Evolutionary conservation across 2,888 invertebrate genomes (phyloP).

Genomic region (Alviniconcha strummeri): DNA sequence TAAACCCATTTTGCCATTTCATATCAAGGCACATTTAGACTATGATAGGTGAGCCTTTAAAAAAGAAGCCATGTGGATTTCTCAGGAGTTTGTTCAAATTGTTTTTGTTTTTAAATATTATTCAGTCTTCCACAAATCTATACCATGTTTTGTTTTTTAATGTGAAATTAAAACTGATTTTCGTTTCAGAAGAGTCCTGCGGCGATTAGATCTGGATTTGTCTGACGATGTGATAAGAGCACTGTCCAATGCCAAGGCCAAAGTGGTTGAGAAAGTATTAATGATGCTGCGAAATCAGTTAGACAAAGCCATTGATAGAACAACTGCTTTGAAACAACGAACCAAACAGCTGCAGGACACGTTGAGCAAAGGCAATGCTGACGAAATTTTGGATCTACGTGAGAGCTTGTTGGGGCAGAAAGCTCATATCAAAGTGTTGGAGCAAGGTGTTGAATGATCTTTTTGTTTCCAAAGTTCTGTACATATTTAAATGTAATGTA

Average conservation of each 20-base stretch:
- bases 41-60: no score
- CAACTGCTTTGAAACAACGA: conserved; percentile 30
- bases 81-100: no score
- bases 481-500: no score
- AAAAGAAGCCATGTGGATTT: no score
- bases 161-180: no score
- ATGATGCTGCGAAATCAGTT: conserved; percentile 61
- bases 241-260: conserved; percentile 53
- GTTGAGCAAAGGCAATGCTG: conserved; percentile 25
- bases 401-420: conserved; percentile 8
- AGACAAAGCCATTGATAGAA: conserved; percentile 55
- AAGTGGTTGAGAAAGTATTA: conserved; percentile 60
- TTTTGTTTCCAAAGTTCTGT: no score
- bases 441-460: not conserved
- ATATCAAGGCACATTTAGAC: no score
- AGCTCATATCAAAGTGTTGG: conserved; percentile 4
- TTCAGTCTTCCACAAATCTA: no score
- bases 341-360: conserved; percentile 33
- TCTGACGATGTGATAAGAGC: conserved; percentile 62
- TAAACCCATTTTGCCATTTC: no score
- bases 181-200: conserved; percentile 55
- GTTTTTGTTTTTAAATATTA: no score
- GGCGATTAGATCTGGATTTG: conserved; percentile 56
- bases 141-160: no score
- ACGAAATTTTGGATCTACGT: conserved; percentile 16